phyloP scores from a whole-genome alignment of 2,888 invertebrate species.

The Cryptocephalus moraei region DNA sequence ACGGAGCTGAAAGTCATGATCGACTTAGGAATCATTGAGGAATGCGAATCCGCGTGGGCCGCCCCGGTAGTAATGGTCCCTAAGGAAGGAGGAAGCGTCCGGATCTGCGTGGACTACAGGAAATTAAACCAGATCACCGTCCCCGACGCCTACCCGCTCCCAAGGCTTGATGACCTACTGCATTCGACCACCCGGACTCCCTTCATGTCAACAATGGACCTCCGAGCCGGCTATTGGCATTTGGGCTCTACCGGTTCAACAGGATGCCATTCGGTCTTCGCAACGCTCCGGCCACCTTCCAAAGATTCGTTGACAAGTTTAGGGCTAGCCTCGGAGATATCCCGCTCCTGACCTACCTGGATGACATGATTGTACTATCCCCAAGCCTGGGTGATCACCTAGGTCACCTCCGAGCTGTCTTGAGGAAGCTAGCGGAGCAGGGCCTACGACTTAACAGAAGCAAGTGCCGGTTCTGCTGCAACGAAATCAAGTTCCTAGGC shows the following conservation, averaged over 20 bases:
- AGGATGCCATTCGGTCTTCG: slow-evolving; percentile 14
- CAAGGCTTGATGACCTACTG: slow-evolving; percentile 8
- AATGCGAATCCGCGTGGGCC: no score
- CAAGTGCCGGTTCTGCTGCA: slow-evolving; percentile 14
- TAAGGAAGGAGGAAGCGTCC: no score
- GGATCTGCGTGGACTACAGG: no score
- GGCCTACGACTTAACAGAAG: no score
- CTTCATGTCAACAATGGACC: slow-evolving; percentile 12
- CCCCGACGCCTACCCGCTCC: slow-evolving; percentile 9
- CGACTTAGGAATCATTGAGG: no score
- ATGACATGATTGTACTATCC: slow-evolving; percentile 10
- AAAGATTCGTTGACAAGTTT: slow-evolving; percentile 14
- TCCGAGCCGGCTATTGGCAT: slow-evolving; percentile 11
- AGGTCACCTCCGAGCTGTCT: no score
- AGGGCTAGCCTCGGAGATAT: slow-evolving; percentile 7
- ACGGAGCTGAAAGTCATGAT: no score
- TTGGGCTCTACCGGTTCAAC: no score
- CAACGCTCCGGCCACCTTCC: slow-evolving; percentile 16
- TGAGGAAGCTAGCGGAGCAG: slow-evolving; percentile 4
- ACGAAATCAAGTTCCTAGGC: slow-evolving; percentile 13
- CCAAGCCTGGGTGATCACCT: not conserved
- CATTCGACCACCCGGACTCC: slow-evolving; percentile 4
- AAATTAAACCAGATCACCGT: slow-evolving; percentile 1
- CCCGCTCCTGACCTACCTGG: slow-evolving; percentile 12
- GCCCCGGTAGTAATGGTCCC: no score